Evolutionary conservation across 2,113 vertebrate genomes (phyloP).

Genomic region (Erythrocebus patas): DNA sequence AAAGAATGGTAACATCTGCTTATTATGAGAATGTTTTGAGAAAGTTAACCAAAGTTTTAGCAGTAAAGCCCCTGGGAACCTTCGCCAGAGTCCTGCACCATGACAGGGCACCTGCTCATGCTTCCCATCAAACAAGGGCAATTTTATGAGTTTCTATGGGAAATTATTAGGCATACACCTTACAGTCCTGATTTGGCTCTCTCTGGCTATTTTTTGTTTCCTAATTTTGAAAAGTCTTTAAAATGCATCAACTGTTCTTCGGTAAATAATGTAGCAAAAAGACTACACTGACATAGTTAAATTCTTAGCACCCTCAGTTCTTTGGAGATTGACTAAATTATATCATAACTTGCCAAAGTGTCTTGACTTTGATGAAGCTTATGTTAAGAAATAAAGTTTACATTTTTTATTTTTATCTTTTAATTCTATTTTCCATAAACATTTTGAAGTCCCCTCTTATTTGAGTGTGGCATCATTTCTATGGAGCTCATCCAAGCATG

Average conservation of each 20-base stretch:
- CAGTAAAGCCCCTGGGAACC: background rate
- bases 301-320: background rate
- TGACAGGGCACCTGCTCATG: background rate
- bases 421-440: background rate
- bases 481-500: background rate
- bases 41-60: background rate
- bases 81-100: background rate
- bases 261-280: background rate
- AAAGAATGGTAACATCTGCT: background rate
- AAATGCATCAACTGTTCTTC: background rate
- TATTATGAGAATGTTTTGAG: background rate
- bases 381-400: background rate
- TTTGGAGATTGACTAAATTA: background rate
- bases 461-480: background rate
- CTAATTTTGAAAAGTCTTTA: background rate
- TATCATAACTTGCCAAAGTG: background rate
- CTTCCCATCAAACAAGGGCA: background rate
- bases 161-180: background rate
- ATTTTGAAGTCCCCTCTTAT: background rate
- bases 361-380: background rate
- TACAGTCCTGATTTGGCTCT: background rate
- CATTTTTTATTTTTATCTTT: background rate
- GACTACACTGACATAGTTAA: background rate
- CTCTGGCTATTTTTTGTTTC: background rate
- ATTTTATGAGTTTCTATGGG: background rate